Conservation (phyloP, 2,888 invertebrate species). For the Cheilosia vernalis region DNA sequence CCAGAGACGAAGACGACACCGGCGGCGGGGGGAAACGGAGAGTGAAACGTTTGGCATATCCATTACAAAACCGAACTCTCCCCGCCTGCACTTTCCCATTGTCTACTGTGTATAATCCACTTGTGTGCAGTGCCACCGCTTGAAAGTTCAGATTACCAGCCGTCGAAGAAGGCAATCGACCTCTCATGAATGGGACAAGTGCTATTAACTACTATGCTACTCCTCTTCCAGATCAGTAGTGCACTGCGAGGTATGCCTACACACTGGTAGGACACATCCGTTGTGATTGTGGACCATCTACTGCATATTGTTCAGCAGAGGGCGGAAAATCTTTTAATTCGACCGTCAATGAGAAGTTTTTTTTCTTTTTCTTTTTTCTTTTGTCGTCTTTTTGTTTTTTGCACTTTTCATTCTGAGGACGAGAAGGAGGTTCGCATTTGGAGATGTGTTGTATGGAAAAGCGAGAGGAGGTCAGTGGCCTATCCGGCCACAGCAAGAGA, state of each 20-base stretch:
- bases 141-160: constrained; percentile 70
- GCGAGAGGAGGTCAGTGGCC: constrained; percentile 54
- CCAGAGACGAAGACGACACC: background rate
- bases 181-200: constrained; percentile 65
- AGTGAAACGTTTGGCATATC: constrained; percentile 50
- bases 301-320: constrained; percentile 31
- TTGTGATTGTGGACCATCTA: constrained; percentile 36
- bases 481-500: constrained; percentile 43
- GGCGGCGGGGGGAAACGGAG: background rate
- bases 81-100: constrained; percentile 58
- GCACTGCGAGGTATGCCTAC: constrained; percentile 11
- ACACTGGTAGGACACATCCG: constrained; percentile 1
- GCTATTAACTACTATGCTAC: constrained; percentile 28
- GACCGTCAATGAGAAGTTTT: constrained; percentile 61
- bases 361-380: background rate
- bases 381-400: background rate
- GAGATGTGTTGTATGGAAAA: constrained; percentile 34
- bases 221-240: constrained; percentile 37
- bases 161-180: constrained; percentile 66
- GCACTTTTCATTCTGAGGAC: background rate
- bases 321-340: constrained; percentile 62
- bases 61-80: constrained; percentile 37
- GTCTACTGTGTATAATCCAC: constrained; percentile 62
- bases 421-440: constrained; percentile 54
- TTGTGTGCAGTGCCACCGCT: constrained; percentile 61